Conservation (phyloP, 1,140 invertebrate species). For the Atta cephalotes region DNA sequence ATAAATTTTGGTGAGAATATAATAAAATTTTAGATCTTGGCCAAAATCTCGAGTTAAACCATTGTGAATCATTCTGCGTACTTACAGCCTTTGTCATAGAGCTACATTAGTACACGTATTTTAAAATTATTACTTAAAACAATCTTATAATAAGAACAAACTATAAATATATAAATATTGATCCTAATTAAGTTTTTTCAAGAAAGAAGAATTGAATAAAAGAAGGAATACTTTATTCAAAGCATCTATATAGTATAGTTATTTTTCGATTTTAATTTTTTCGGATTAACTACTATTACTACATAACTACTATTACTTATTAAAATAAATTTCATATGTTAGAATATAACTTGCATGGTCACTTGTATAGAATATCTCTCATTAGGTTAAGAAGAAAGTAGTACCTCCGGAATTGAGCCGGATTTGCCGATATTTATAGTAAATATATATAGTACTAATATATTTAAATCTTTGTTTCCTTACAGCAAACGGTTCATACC, state of each 20-base stretch:
- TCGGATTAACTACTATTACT: not conserved
- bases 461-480: constrained; percentile 73
- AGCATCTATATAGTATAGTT: too few relatives aligned
- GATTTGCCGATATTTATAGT: not conserved
- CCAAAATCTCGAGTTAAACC: too few relatives aligned
- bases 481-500: constrained; percentile 95
- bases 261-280: too few relatives aligned
- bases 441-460: constrained; percentile 7
- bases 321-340: not conserved
- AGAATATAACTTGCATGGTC: not conserved
- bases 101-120: too few relatives aligned
- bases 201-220: not conserved
- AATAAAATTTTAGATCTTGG: too few relatives aligned
- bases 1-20: too few relatives aligned
- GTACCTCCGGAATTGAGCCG: not conserved
- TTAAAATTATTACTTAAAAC: too few relatives aligned
- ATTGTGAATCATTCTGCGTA: too few relatives aligned
- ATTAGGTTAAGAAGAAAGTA: constrained; percentile 20
- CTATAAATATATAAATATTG: too few relatives aligned
- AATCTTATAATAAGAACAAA: too few relatives aligned
- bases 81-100: too few relatives aligned
- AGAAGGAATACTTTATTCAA: not conserved
- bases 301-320: not conserved
- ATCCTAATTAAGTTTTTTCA: not conserved
- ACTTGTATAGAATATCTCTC: not conserved